Percentiles rank a stretch among this genome's conserved stretches.
Evolutionary conservation across 92 coral and sea anemone genomes (phyloP).

Genomic region (Umimayanthus chanpuru): DNA sequence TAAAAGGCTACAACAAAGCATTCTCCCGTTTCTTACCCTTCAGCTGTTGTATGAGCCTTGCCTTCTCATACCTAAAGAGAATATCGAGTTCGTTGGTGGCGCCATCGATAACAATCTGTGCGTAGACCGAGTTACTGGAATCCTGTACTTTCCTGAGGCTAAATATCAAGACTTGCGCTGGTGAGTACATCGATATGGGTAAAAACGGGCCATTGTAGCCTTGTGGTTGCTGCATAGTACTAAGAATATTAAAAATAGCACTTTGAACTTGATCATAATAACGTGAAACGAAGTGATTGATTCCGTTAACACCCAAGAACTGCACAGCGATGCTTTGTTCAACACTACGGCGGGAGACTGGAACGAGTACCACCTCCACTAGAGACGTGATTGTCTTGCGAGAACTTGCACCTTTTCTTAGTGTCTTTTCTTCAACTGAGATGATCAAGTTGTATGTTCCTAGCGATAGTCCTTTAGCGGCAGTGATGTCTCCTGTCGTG

Average conservation of each 20-base stretch:
- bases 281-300: constrained; percentile 67
- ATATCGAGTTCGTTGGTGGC: constrained; percentile 1
- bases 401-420: constrained; percentile 40
- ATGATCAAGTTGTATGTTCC: constrained; percentile 64
- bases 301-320: constrained; percentile 63
- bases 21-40: background rate
- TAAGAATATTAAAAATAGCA: background rate
- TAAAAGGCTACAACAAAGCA: too few species aligned
- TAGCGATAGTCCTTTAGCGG: constrained; percentile 51
- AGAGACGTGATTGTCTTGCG: constrained; percentile 68
- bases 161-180: constrained; percentile 17
- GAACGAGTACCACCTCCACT: constrained; percentile 63
- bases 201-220: constrained; percentile 24
- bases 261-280: constrained; percentile 46
- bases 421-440: constrained; percentile 60
- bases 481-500: constrained; percentile 74
- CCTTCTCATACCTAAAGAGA: constrained; percentile 12
- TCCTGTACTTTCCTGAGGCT: constrained; percentile 11
- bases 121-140: constrained; percentile 33
- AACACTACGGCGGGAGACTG: constrained; percentile 66
- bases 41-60: background rate
- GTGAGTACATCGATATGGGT: background rate
- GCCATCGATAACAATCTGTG: constrained; percentile 11
- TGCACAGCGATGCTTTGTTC: constrained; percentile 74
- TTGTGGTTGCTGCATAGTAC: background rate